Percentiles rank a stretch among this genome's conserved stretches.
These are phyloP conservation scores for Erinaceus europaeus DNA, from an alignment of 2,113 vertebrate genomes.

Conservation along the genomic window DNA sequence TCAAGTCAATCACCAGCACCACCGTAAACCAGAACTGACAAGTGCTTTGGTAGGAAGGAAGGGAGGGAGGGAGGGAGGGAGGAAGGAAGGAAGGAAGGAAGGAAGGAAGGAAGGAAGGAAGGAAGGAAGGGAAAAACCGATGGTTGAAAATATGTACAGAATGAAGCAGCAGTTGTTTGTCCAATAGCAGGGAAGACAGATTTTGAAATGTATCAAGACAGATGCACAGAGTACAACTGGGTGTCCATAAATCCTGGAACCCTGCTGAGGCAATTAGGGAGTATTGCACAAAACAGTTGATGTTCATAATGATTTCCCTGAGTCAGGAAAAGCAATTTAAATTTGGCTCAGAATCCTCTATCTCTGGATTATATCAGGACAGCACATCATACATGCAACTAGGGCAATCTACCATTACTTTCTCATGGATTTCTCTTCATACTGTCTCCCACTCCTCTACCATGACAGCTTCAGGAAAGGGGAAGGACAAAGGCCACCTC, in stretches of 20 bases:
- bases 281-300: not conserved
- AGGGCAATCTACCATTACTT: not conserved
- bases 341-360: not conserved
- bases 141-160: not conserved
- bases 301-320: not conserved
- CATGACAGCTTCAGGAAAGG: not conserved
- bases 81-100: too few relatives aligned
- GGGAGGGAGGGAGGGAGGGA: too few relatives aligned
- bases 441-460: not conserved
- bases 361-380: not conserved
- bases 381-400: accelerated
- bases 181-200: not conserved
- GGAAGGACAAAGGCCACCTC: not conserved
- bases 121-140: too few relatives aligned
- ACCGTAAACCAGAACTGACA: too few relatives aligned
- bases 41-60: too few relatives aligned
- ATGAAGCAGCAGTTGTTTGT: not conserved
- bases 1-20: too few relatives aligned
- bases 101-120: too few relatives aligned
- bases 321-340: not conserved
- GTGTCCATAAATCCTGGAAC: too few relatives aligned
- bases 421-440: not conserved
- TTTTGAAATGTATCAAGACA: not conserved
- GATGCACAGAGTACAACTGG: not conserved
- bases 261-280: too few relatives aligned